Base-by-base conservation (phyloP, 2,113 vertebrate genomes). In the Prionailurus viverrinus region DNA sequence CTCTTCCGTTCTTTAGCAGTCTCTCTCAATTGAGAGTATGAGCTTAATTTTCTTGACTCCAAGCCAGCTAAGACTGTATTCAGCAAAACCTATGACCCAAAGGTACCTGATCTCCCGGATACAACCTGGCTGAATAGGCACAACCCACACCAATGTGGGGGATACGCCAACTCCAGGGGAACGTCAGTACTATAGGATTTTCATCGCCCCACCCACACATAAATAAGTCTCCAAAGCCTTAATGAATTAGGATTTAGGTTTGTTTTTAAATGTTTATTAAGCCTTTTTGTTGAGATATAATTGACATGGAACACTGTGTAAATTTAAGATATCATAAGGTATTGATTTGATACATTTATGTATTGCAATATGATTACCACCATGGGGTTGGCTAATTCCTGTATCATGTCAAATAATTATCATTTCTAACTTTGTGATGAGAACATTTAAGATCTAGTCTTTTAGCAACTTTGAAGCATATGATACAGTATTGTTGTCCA, bases 131-230 rank as follows among this genome's bases (percentile, higher is more conserved):
- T 19, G 61, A 73, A 61, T 3, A 81, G 21, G 29, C 58, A 3
- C 6, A 1, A 21, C 63, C 3, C 8, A 8, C 27, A 12, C 3
- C 45, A 48, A 0, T 0, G 5, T 0, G 8, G 19, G 11, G 27
- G n/a, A 18, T 5, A 3, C 14, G 4, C 55, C 31, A 63, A 21
- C 8, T n/a, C 93, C 33, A 11, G 0, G 0, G 51, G 16, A 27
- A 14, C 13, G 6, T 55, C 13, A 11, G 45, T 36, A 4, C 45
- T 33, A 1, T 1, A 6, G 71, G 58, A 21, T 25, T 91, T 74
- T 41, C 21, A 14, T 55, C 69, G n/a, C 55, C 14, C 19, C 45
- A 68, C 36, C 18, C 12, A 55, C 36, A 23, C 0, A 4, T 25
- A 41, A 58, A 5, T 11, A 66, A 51, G 25, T 53, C 55, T 91